Evolutionary conservation across 2,888 invertebrate genomes (phyloP).

Genomic region (Drosophila bunnanda): DNA sequence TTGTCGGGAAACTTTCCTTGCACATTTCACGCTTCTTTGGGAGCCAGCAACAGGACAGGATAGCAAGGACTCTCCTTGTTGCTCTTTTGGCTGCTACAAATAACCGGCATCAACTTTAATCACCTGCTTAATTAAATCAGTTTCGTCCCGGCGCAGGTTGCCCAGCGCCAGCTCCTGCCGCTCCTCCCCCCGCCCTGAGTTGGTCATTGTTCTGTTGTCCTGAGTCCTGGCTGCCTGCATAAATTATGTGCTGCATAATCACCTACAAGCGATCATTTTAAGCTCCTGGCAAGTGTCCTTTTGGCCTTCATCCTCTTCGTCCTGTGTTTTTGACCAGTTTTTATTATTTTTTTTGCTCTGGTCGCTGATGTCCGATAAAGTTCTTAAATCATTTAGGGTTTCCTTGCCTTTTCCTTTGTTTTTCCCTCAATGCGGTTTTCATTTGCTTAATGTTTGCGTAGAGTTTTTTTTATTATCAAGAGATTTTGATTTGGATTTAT

Average conservation of each 20-base stretch:
- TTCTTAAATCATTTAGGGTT: conserved; percentile 70
- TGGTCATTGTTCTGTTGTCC: conserved; percentile 54
- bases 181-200: not conserved
- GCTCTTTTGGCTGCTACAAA: conserved; percentile 70
- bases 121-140: conserved; percentile 83
- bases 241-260: conserved; percentile 76
- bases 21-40: conserved; percentile 66
- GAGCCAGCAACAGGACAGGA: conserved; percentile 27
- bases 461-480: conserved; percentile 30
- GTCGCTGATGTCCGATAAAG: conserved; percentile 58
- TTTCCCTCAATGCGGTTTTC: conserved; percentile 34
- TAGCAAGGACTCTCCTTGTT: conserved; percentile 46
- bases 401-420: conserved; percentile 39
- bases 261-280: conserved; percentile 71
- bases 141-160: conserved; percentile 56
- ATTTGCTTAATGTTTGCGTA: conserved; percentile 36
- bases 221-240: conserved; percentile 57
- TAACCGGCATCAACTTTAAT: conserved; percentile 82
- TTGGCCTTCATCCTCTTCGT: conserved; percentile 22
- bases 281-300: conserved; percentile 59
- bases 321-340: conserved; percentile 22
- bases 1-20: conserved; percentile 59
- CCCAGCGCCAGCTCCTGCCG: conserved; percentile 15
- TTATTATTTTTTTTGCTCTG: conserved; percentile 17
- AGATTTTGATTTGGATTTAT: conserved; percentile 28